Evolutionary conservation across 2,797 vertebrate genomes (phyloP).

Genomic region (Chelonia mydas): DNA sequence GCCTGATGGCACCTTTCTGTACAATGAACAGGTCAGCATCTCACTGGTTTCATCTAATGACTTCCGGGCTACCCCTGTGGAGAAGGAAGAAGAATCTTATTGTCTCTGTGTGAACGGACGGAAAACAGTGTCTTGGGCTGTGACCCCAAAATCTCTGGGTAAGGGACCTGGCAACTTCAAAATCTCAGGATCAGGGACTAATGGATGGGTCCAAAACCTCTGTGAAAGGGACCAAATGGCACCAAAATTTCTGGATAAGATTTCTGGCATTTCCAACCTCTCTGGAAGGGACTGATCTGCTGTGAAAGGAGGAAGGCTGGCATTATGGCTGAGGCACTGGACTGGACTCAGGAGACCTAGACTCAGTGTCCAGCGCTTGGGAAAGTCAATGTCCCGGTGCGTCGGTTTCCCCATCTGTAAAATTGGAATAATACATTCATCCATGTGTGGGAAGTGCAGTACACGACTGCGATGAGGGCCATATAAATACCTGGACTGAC

Average conservation of each 20-base stretch:
- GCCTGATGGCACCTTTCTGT: background rate
- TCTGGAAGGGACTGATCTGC: background rate
- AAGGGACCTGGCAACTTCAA: background rate
- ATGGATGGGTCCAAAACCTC: background rate
- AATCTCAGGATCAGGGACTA: background rate
- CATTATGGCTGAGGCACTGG: background rate
- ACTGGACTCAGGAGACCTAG: background rate
- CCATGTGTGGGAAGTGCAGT: background rate
- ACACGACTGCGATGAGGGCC: background rate
- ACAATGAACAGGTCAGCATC: constrained; percentile 65
- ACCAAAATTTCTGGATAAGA: background rate
- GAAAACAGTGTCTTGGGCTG: constrained; percentile 72
- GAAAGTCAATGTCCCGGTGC: background rate
- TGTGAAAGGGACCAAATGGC: background rate
- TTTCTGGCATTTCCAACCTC: background rate
- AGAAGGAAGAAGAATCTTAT: constrained; percentile 51
- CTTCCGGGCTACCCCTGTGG: constrained; percentile 54
- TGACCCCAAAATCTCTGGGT: constrained; percentile 74
- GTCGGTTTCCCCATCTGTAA: background rate
- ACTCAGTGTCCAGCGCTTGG: background rate
- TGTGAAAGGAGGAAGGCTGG: background rate
- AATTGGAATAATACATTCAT: background rate
- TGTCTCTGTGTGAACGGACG: constrained; percentile 75
- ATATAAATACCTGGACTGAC: background rate
- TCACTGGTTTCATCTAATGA: constrained; percentile 58